Percentiles rank a stretch among this genome's conserved stretches.
phyloP scores from a whole-genome alignment of 2,888 invertebrate species.

The Agrochola litura region DNA sequence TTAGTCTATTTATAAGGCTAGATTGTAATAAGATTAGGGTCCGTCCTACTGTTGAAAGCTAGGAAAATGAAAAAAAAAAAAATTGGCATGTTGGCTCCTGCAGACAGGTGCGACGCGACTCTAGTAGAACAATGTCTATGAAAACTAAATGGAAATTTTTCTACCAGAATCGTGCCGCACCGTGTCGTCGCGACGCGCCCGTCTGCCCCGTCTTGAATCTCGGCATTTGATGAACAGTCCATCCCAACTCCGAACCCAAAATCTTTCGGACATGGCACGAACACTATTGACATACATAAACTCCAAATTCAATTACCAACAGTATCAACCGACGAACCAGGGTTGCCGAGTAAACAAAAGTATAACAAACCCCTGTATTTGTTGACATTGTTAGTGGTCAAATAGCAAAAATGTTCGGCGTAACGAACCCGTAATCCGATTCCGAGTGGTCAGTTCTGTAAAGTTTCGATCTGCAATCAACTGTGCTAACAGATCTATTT shows the following conservation, averaged over 20 bases:
- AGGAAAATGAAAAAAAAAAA: too few relatives aligned
- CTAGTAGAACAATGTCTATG: too few relatives aligned
- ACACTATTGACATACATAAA: constrained; percentile 60
- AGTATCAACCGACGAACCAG: constrained; percentile 70
- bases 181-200: too few relatives aligned
- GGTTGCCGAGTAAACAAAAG: constrained; percentile 74
- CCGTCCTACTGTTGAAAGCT: too few relatives aligned
- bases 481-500: constrained; percentile 85
- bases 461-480: constrained; percentile 87
- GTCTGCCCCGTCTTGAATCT: too few relatives aligned
- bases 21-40: too few relatives aligned
- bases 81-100: too few relatives aligned
- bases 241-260: neutral
- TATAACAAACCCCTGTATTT: constrained; percentile 75
- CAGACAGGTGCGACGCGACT: too few relatives aligned
- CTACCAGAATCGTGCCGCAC: too few relatives aligned
- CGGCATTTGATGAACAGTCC: neutral
- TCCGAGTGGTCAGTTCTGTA: constrained; percentile 85
- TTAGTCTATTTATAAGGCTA: too few relatives aligned
- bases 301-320: constrained; percentile 65
- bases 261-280: constrained; percentile 6
- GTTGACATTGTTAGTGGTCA: constrained; percentile 85
- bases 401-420: constrained; percentile 83
- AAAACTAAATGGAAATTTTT: too few relatives aligned
- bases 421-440: constrained; percentile 87